Percentiles rank a stretch among this genome's conserved stretches.
Evolutionary conservation across 1,140 invertebrate genomes (phyloP).

Genomic region (Thaumatotibia leucotreta): DNA sequence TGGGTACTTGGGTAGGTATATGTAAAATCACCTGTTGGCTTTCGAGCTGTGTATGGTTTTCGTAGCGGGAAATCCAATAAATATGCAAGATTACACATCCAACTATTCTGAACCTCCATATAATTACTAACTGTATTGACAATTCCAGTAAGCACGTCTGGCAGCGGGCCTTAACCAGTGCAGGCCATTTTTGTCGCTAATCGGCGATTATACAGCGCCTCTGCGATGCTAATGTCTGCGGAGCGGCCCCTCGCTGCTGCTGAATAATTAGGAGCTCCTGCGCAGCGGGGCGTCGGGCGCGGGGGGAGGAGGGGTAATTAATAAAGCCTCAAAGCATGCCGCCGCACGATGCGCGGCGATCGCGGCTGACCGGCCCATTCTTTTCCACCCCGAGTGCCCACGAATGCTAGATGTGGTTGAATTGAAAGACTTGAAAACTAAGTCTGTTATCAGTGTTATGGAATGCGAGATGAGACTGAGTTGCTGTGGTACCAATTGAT

Average conservation of each 20-base stretch:
- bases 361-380: background rate
- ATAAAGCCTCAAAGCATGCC: constrained; percentile 8
- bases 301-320: constrained; percentile 1
- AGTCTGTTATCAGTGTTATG: background rate
- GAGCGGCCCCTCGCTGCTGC: background rate
- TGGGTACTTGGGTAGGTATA: too few relatives aligned
- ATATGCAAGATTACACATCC: background rate
- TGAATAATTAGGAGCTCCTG: constrained; percentile 10
- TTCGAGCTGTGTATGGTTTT: too few relatives aligned
- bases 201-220: background rate
- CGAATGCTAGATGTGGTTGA: background rate
- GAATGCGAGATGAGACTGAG: background rate
- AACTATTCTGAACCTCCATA: background rate
- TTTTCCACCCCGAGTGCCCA: background rate
- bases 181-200: background rate
- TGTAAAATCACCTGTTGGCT: too few relatives aligned
- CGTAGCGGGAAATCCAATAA: too few relatives aligned
- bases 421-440: too few relatives aligned
- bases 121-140: background rate
- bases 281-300: background rate
- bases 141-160: background rate
- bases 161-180: background rate
- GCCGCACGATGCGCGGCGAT: constrained; percentile 1
- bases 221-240: background rate
- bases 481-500: too few relatives aligned